phyloP scores from a whole-genome alignment of 2,113 vertebrate species.

The Grus americana region DNA sequence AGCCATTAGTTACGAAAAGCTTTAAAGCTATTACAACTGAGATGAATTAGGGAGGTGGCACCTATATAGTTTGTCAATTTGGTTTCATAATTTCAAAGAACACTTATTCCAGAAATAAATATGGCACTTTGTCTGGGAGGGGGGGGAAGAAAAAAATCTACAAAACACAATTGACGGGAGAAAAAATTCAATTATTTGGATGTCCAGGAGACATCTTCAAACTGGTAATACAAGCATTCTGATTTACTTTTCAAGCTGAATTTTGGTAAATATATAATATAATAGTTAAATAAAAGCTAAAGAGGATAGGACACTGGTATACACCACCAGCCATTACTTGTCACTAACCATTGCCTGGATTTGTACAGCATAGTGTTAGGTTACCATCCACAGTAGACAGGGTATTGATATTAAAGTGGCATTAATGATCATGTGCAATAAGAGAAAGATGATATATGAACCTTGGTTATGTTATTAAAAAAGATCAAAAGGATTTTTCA shows the following conservation, averaged over 20 bases:
- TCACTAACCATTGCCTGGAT: neutral
- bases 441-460: neutral
- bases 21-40: neutral
- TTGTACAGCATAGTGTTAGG: neutral
- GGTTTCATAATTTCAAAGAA: neutral
- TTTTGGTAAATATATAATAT: neutral
- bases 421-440: neutral
- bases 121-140: neutral
- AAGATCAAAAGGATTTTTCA: neutral
- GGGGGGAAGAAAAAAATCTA: neutral
- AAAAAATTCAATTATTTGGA: neutral
- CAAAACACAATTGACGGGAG: neutral
- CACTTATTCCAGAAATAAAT: neutral
- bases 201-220: neutral
- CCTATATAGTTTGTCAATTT: neutral
- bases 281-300: neutral
- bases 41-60: neutral
- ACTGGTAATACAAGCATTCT: neutral
- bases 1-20: neutral
- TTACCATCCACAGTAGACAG: neutral
- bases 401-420: neutral
- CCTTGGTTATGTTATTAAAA: neutral
- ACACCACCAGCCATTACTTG: neutral
- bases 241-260: neutral
- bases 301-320: neutral